Conservation (phyloP, 92 coral and sea anemone genomes). For the Palythoa caribaeorum region DNA sequence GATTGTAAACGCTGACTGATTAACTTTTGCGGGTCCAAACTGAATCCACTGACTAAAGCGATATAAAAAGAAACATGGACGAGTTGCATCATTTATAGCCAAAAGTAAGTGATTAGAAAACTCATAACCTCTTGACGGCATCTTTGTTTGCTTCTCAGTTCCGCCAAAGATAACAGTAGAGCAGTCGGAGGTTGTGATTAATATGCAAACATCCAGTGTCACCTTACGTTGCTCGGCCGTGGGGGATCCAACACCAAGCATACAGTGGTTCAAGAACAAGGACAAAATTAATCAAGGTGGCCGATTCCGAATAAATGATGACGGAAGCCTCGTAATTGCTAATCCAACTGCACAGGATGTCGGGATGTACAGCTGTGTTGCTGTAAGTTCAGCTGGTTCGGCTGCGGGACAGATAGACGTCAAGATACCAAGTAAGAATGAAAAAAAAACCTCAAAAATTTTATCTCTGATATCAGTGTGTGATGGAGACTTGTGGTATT, state of each 20-base stretch:
- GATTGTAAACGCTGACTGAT: background rate
- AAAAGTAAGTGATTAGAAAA: background rate
- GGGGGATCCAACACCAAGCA: constrained; percentile 80
- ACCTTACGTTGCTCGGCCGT: constrained; percentile 74
- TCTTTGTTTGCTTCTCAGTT: constrained; percentile 49
- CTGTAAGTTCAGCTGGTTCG: constrained; percentile 76
- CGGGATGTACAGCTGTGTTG: constrained; percentile 78
- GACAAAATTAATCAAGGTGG: constrained; percentile 42
- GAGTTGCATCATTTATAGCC: background rate
- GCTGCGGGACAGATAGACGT: constrained; percentile 58
- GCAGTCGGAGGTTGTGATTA: constrained; percentile 61
- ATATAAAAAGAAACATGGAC: background rate
- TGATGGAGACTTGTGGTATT: no score
- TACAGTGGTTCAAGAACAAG: constrained; percentile 74
- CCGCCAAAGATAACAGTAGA: constrained; percentile 86
- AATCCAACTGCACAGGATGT: constrained; percentile 78
- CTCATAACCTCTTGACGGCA: background rate
- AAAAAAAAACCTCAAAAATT: background rate
- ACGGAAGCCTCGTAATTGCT: constrained; percentile 66
- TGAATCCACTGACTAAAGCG: no score
- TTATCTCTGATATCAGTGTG: no score
- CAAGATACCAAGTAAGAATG: constrained; percentile 61
- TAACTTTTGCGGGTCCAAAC: no score
- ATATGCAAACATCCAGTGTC: constrained; percentile 51
- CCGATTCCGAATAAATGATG: constrained; percentile 60